Percentiles rank a stretch among this genome's conserved stretches.
Conservation (phyloP, 1,140 invertebrate species). For the Bombyx mandarina region DNA sequence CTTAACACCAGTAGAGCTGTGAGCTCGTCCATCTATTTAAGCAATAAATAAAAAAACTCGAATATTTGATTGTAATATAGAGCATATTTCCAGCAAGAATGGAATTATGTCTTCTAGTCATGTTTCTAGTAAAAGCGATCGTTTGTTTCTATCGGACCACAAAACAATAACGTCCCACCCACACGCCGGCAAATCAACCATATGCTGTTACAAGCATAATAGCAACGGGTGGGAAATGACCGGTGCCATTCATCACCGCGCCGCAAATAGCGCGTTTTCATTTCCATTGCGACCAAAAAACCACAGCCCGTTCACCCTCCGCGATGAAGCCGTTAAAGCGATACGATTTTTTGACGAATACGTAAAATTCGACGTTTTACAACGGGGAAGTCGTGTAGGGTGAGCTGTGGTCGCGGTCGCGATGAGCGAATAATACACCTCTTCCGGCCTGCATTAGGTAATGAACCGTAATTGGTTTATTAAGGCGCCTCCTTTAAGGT, state of each 20-base stretch:
- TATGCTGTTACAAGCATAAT: constrained; percentile 41
- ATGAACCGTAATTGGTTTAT: constrained; percentile 64
- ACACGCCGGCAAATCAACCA: constrained; percentile 33
- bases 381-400: constrained; percentile 15
- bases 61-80: too few relatives aligned
- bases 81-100: too few relatives aligned
- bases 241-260: constrained; percentile 43
- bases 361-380: constrained; percentile 47
- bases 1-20: too few relatives aligned
- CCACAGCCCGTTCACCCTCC: constrained; percentile 22
- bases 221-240: constrained; percentile 42
- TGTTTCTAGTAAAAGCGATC: constrained; percentile 4
- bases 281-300: constrained; percentile 22
- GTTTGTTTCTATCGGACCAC: constrained; percentile 2
- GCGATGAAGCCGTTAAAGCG: constrained; percentile 37
- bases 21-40: too few relatives aligned
- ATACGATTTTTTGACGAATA: constrained; percentile 30
- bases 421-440: constrained; percentile 54
- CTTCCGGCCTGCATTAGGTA: constrained; percentile 60
- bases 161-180: constrained; percentile 34
- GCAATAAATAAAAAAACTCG: too few relatives aligned
- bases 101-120: not conserved
- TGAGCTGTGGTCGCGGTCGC: constrained; percentile 49
- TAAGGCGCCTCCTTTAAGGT: constrained; percentile 32
- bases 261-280: constrained; percentile 43